Evolutionary conservation across 2,113 vertebrate genomes (phyloP).

Genomic region (Sorex fumeus): DNA sequence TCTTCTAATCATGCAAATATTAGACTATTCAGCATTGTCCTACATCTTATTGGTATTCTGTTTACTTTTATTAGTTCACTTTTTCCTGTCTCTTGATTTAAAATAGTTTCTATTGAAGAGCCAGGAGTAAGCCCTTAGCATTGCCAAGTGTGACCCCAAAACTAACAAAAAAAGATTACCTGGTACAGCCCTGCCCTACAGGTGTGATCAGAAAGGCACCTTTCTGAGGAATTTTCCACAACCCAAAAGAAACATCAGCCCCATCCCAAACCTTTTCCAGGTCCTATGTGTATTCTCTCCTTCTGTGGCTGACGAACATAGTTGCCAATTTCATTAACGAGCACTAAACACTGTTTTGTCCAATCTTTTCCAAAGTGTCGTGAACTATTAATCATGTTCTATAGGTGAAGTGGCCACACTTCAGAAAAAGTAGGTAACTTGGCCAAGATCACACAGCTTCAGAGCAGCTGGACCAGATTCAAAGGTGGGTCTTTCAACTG

Average conservation of each 20-base stretch:
- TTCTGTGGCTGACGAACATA: conserved; percentile 3
- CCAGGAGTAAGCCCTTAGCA: no score
- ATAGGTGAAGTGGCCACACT: neutral
- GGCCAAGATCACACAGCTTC: neutral
- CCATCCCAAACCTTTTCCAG: neutral
- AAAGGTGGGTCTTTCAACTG: neutral
- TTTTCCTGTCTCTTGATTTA: neutral
- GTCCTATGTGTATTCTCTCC: neutral
- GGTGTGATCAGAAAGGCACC: neutral
- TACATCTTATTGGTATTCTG: neutral
- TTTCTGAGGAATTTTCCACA: neutral
- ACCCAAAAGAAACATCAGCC: neutral
- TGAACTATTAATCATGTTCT: neutral
- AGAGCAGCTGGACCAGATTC: neutral
- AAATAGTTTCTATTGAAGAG: no score
- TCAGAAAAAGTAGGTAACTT: neutral
- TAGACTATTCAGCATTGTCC: neutral
- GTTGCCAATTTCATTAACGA: neutral
- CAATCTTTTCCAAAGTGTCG: neutral
- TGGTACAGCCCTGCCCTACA: neutral
- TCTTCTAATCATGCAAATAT: neutral
- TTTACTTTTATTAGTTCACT: neutral
- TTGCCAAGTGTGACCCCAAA: no score
- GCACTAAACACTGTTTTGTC: neutral
- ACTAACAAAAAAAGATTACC: no score